These are phyloP conservation scores for Drosophila sturtevanti DNA, from an alignment of 1,140 invertebrate species.

Conservation along the genomic window DNA sequence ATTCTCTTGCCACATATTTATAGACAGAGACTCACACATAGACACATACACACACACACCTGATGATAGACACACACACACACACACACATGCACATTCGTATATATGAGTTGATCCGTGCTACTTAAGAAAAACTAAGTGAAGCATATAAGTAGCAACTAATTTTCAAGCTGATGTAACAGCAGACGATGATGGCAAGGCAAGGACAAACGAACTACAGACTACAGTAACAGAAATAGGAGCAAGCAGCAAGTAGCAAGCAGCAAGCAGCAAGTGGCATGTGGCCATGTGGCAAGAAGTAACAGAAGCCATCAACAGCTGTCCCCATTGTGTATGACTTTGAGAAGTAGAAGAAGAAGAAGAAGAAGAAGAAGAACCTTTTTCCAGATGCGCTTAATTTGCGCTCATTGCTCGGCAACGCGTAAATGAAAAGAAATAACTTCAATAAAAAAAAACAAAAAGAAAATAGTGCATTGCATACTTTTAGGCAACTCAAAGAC, in stretches of 20 bases:
- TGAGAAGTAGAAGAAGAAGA: slow-evolving; percentile 3
- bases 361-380: slow-evolving; percentile 20
- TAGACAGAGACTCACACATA: slow-evolving; percentile 24
- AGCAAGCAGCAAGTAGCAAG: slow-evolving; percentile 15
- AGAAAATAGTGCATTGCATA: slow-evolving; percentile 45
- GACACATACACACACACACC: slow-evolving; percentile 27
- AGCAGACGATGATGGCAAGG: slow-evolving; percentile 48
- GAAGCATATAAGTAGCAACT: slow-evolving; percentile 80
- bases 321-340: slow-evolving; percentile 16
- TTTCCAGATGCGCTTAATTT: slow-evolving; percentile 69
- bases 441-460: slow-evolving; percentile 29
- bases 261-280: slow-evolving; percentile 8
- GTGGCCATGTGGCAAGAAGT: slow-evolving; percentile 22
- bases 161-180: slow-evolving; percentile 78
- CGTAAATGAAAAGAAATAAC: slow-evolving; percentile 67
- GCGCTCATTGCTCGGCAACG: slow-evolving; percentile 64
- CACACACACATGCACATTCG: slow-evolving; percentile 2
- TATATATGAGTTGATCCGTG: slow-evolving; percentile 64
- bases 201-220: slow-evolving; percentile 18
- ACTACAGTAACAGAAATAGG: slow-evolving; percentile 18
- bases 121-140: slow-evolving; percentile 80
- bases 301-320: slow-evolving; percentile 22
- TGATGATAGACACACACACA: slow-evolving; percentile 29
- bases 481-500: slow-evolving; percentile 42
- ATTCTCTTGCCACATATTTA: slow-evolving; percentile 7